These are phyloP conservation scores for Mionectes olivaceus DNA, from an alignment of 2,797 vertebrate genomes.

Conservation along the genomic window DNA sequence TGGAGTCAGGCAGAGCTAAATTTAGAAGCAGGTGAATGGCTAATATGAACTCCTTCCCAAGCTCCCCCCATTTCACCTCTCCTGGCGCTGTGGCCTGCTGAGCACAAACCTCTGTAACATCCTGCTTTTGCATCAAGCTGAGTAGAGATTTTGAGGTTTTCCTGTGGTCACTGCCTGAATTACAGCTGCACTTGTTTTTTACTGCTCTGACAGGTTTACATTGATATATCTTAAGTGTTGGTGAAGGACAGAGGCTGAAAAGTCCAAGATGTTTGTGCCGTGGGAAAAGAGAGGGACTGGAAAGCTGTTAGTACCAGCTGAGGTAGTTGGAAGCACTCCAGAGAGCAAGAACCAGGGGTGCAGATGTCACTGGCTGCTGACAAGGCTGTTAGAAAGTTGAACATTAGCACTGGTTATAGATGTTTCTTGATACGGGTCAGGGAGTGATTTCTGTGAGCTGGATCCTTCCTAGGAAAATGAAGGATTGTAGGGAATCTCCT, in stretches of 20 bases:
- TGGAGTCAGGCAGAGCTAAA: background rate
- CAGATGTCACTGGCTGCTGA: background rate
- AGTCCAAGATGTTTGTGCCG: background rate
- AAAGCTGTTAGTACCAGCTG: background rate
- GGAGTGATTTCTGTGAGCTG: background rate
- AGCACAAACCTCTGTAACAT: background rate
- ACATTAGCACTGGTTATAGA: background rate
- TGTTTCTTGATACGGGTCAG: rapidly evolving
- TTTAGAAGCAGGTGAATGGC: constrained; percentile 17
- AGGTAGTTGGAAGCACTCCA: background rate
- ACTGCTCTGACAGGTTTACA: background rate
- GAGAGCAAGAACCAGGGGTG: background rate
- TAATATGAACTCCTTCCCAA: background rate
- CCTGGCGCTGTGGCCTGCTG: background rate
- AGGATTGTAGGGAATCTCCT: background rate
- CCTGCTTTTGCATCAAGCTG: background rate
- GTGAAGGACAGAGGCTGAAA: background rate
- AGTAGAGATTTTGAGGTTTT: constrained; percentile 61
- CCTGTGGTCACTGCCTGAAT: constrained; percentile 50
- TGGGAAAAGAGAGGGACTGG: background rate
- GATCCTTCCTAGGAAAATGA: background rate
- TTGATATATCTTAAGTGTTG: background rate
- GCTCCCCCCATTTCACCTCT: background rate
- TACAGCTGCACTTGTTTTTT: background rate
- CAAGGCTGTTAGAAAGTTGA: background rate